Conservation (phyloP, 2,797 vertebrate genomes). For the Lacerta agilis region DNA sequence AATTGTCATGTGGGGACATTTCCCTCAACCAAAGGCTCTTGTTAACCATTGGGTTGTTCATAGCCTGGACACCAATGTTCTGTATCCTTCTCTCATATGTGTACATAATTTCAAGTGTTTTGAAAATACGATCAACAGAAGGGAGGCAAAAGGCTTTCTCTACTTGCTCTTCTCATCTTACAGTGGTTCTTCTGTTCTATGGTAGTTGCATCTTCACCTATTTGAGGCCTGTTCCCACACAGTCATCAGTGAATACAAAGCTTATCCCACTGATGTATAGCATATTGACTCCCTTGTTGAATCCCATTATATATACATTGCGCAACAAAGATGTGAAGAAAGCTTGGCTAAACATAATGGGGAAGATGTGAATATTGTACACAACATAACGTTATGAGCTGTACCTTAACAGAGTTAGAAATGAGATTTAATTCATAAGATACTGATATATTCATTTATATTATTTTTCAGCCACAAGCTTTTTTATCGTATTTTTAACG, state of each 20-base stretch:
- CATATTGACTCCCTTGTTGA: slow-evolving; percentile 49
- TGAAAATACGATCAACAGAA: slow-evolving; percentile 41
- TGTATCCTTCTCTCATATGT: slow-evolving; percentile 47
- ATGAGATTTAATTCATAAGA: background rate
- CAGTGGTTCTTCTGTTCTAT: slow-evolving; percentile 48
- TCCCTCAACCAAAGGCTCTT: slow-evolving; percentile 37
- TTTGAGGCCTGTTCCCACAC: slow-evolving; percentile 28
- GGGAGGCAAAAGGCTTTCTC: slow-evolving; percentile 50
- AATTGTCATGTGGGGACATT: slow-evolving; percentile 51
- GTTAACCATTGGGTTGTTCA: slow-evolving; percentile 16
- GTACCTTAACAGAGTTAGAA: background rate
- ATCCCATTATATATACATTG: slow-evolving; percentile 54
- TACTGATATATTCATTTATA: background rate
- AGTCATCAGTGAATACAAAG: slow-evolving; percentile 11
- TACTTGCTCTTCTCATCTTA: slow-evolving; percentile 52
- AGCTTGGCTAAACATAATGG: slow-evolving; percentile 20
- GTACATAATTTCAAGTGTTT: slow-evolving; percentile 38
- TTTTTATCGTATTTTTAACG: background rate
- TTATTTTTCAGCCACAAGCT: background rate
- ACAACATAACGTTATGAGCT: background rate
- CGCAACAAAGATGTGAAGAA: slow-evolving; percentile 52
- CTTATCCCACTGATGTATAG: slow-evolving; percentile 44
- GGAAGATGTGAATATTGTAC: background rate
- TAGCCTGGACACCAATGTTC: slow-evolving; percentile 42
- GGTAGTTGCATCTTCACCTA: slow-evolving; percentile 48